Evolutionary conservation across 2,797 vertebrate species (phyloP).

Genomic region (Eospalax fontanierii): DNA sequence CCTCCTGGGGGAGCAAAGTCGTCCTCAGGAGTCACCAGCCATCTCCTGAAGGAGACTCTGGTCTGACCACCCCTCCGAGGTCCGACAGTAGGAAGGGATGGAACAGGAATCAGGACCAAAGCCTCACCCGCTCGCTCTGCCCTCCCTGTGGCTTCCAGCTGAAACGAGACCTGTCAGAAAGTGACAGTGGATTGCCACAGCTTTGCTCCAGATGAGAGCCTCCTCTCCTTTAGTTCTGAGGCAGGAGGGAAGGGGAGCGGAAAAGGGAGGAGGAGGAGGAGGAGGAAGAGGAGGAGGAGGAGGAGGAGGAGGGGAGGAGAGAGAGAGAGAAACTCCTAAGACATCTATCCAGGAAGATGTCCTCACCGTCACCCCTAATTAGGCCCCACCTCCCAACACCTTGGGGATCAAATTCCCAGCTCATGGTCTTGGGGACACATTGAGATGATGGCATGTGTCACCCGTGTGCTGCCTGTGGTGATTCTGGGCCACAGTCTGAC

Average conservation of each 20-base stretch:
- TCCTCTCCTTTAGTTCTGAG: too few species aligned
- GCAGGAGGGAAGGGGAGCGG: too few species aligned
- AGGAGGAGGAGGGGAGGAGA: too few species aligned
- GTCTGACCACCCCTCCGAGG: not conserved
- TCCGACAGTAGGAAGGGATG: too few species aligned
- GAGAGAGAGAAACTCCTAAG: not conserved
- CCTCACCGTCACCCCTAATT: not conserved
- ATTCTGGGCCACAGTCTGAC: not conserved
- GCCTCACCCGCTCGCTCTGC: not conserved
- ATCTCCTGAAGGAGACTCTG: not conserved
- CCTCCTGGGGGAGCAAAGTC: not conserved
- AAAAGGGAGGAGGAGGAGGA: not conserved
- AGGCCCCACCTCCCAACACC: not conserved
- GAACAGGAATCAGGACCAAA: too few species aligned
- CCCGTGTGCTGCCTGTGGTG: rapidly evolving
- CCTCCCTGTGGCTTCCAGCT: not conserved
- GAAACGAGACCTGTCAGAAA: not conserved
- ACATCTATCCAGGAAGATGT: too few species aligned
- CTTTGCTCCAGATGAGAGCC: not conserved
- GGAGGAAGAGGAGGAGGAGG: too few species aligned
- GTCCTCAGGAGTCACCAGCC: rapidly evolving
- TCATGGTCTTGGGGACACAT: not conserved
- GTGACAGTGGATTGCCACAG: too few species aligned
- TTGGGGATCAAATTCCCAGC: not conserved
- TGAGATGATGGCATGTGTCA: not conserved